Base-by-base conservation (phyloP, 2,113 vertebrate species). In the Strix aluco region DNA sequence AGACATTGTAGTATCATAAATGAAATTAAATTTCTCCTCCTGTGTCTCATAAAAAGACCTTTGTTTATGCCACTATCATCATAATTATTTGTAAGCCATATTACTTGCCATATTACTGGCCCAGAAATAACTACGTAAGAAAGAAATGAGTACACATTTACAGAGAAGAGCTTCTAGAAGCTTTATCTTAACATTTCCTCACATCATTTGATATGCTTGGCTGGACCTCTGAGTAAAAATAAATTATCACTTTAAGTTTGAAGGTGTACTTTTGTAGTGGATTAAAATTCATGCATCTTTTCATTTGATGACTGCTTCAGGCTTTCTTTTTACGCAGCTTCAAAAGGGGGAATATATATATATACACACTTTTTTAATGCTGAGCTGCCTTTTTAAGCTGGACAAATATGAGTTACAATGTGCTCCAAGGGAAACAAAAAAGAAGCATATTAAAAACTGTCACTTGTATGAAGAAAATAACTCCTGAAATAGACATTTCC, bases 221-320 rank as follows among this genome's bases (percentile, higher is more conserved):
- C 82, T 95, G 85, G 95, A 97, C 90, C 86, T 97, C 92, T 81
- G 89, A 97, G 77, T 90, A 82, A 95, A 81, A 92, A 96, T 69
- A 92, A 95, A 95, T 83, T 80, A 92, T 96, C 93, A 86, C 65
- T 95, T 77, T 71, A 84, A 93, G 92, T 71, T 73, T 92, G 81
- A 80, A 97, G 75, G 66, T 85, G 44, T 95, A 85, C 86, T 92
- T 90, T 84, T 30, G 72, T 86, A 52, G 81, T 25, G 25, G 94
- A 97, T 96, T 97, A 97, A 95, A 97, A 98, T 92, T 86, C 94
- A 93, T 77, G 84, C 63, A 70, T 93, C 49, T 95, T 93, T 96
- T 90, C 78, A 82, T 81, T 92, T 94, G 83, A 65, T 88, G 79
- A 86, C 40, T 90, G 88, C 85, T 95, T 78, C 57, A 42, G 83